Base-by-base conservation (phyloP, 2,888 invertebrate genomes). In the Leistus spinibarbis region DNA sequence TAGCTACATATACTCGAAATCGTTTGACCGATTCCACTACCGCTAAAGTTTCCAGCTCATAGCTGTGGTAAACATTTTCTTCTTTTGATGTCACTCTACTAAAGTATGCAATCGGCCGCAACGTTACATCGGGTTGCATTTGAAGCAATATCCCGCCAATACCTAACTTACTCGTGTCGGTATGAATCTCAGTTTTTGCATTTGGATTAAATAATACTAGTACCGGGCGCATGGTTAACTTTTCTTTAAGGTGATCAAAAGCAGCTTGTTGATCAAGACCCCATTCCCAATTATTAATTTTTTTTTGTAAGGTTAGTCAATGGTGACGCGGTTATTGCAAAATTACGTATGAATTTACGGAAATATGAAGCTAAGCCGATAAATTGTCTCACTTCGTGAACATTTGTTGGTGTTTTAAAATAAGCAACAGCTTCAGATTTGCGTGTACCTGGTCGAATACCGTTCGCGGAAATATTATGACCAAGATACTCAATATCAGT, bases 21-120 rank as follows among this genome's bases (percentile, higher is more conserved):
- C 82, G 80, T 13, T 79, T 72, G 0, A 84, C 56, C 7, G 80
- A 78, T 63, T 78, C 80, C 0, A 84, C 81, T 0, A 85, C 80
- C 0, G 83, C 83, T 10, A 85, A 77, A 2, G 79, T 80, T 69
- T 85, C 82, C 16, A 82, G 73, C 27, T 86, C 85, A 27, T 81
- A 82, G 0, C 81, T 80, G 53, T 82, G 81, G 56, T 82, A 83
- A 53, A 79, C 81, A n/a, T 73, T 68, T 78, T 86, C 85, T 2
- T 80, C 78, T 2, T 69, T 76, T 0, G 80, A 79, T 0, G 83
- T 80, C 56, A 81, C 81, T 13, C 81, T 78, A 54, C 82, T 83
- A 56, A 79, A 81, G 73, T 82, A 85, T 0, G 80, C 80, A 5
- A 82, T 79, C 3, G 80, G 80, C 54, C 80, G 78, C 64, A 80